Evolutionary conservation across 2,113 vertebrate genomes (phyloP), one percentile per base, ranked within the genome.

Genomic region (Siniperca knerii): DNA sequence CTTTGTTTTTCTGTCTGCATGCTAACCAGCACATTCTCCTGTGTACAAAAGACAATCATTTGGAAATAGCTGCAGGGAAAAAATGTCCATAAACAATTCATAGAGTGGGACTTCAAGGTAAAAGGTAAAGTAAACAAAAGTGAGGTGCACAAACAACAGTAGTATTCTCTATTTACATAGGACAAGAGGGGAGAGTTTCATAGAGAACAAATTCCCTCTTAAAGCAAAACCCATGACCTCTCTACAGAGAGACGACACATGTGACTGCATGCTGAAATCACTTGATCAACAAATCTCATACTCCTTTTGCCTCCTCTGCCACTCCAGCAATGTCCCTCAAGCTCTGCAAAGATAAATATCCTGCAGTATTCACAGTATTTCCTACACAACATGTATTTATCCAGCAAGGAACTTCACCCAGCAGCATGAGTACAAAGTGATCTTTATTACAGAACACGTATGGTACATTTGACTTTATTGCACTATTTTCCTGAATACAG

Each of bases 391-490:
- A 50, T 62, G n/a, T 66, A 54, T 62, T 62, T 69, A 42, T 70
- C n/a, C 23, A 69, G 33, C 55, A 33, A 57, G 61, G 29, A 4
- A 29, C 58, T 23, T 55, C 33, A 81, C 25, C 54, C 0, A 21
- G 40, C n/a, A 80, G 21, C 44, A 70, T 52, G 15, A 54, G 29
- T 13, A 75, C 33, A 60, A 4, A 23, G 33, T 64, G 37, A 29
- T 75, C 25, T 86, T 81, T 81, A 77, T 64, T 62, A 58, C 67
- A 69, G 13, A 73, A 62, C 61, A 78, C 44, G 50, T 44, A 79
- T 52, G 68, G 72, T 40, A 78, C 85, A 68, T 90, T 87, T 84
- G 9, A 75, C 33, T 87, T 91, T 85, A 88, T 70, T 54, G 81
- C 73, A 42, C 33, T 16, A 23, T 44, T 82, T 77, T n/a, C 73